A percentile compares a stretch with the other conserved stretches of the same genome.
These are phyloP conservation scores for cat (Felis catus) DNA, from an alignment of 2,113 vertebrate genomes.

Conservation along the genomic window DNA sequence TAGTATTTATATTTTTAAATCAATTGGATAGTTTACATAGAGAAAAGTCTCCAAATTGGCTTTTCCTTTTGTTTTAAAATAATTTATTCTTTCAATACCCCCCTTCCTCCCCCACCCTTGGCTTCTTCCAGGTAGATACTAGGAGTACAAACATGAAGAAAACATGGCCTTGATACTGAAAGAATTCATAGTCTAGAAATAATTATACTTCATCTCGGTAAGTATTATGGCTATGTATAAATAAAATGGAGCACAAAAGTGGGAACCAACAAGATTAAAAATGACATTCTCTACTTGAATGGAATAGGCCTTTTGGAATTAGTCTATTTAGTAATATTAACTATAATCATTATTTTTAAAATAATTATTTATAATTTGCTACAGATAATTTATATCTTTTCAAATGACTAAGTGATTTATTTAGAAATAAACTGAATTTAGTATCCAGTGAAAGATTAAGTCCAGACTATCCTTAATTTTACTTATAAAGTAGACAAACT, in stretches of 20 bases:
- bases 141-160: not conserved
- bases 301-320: slow-evolving; percentile 19
- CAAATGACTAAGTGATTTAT: slow-evolving; percentile 37
- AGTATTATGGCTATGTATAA: not conserved
- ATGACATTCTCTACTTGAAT: not conserved
- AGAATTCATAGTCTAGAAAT: not conserved
- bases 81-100: not conserved
- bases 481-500: slow-evolving; percentile 1
- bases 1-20: not conserved
- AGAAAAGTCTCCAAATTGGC: not conserved
- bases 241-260: not conserved
- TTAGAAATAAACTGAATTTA: slow-evolving; percentile 18
- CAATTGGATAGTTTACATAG: not conserved
- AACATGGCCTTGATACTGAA: not conserved
- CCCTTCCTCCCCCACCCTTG: not conserved
- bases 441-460: not conserved
- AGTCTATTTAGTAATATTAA: not conserved
- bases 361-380: not conserved
- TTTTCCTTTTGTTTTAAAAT: not conserved
- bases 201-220: not conserved
- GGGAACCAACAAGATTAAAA: not conserved
- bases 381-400: not conserved
- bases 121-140: not conserved
- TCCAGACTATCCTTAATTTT: slow-evolving; percentile 26
- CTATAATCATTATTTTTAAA: not conserved